Percentiles rank a stretch among this genome's conserved stretches.
Evolutionary conservation across 2,113 vertebrate species (phyloP).

Genomic region (Amphiprion percula): DNA sequence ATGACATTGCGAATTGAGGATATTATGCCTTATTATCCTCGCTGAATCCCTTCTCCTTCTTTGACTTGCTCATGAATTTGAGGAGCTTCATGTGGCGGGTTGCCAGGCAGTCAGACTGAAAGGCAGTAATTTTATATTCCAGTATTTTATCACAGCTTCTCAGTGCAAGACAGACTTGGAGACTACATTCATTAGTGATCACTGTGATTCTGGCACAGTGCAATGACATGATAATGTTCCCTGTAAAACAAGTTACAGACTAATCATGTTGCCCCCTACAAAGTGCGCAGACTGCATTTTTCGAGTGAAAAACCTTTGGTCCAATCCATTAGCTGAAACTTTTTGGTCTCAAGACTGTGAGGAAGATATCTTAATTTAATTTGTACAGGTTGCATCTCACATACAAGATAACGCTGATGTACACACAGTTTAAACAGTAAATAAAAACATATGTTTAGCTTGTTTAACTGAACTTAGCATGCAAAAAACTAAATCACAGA

Average conservation of each 20-base stretch:
- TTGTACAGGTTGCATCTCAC: background rate
- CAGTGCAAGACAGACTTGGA: slow-evolving; percentile 41
- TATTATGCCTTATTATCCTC: slow-evolving; percentile 65
- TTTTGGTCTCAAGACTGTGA: slow-evolving; percentile 5
- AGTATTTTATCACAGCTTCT: slow-evolving; percentile 49
- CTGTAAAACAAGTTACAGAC: slow-evolving; percentile 21
- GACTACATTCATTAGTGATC: slow-evolving; percentile 57
- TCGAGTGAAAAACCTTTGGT: slow-evolving; percentile 9
- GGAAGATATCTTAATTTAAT: background rate
- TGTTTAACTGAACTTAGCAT: slow-evolving; percentile 5
- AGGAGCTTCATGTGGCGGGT: slow-evolving; percentile 70
- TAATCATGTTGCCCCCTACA: slow-evolving; percentile 18
- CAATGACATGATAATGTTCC: slow-evolving; percentile 28
- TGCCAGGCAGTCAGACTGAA: slow-evolving; percentile 73
- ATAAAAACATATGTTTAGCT: slow-evolving; percentile 1
- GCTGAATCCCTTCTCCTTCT: slow-evolving; percentile 52
- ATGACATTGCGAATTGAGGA: slow-evolving; percentile 45
- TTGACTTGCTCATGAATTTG: slow-evolving; percentile 75
- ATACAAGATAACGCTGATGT: background rate
- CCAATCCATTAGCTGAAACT: slow-evolving; percentile 15
- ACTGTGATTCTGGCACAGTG: slow-evolving; percentile 40
- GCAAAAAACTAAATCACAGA: background rate
- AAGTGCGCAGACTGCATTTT: slow-evolving; percentile 15
- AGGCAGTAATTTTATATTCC: slow-evolving; percentile 73
- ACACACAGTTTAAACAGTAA: slow-evolving; percentile 6